A percentile compares a stretch with the other conserved stretches of the same genome.
Evolutionary conservation across 2,888 invertebrate genomes (phyloP).

Genomic region (Bombylius major): DNA sequence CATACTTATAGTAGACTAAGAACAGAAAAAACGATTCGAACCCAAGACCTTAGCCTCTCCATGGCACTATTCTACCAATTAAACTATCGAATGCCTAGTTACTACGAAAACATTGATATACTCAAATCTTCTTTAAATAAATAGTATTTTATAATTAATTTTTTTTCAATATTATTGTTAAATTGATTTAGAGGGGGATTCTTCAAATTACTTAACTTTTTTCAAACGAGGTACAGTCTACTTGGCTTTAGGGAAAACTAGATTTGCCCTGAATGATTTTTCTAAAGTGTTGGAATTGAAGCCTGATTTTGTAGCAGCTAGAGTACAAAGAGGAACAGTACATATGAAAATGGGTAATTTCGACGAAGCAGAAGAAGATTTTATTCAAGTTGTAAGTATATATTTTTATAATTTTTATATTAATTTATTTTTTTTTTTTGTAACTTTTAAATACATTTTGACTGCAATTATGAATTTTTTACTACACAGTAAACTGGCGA

Average conservation of each 20-base stretch:
- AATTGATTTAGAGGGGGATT: conserved; percentile 68
- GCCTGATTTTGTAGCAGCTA: conserved; percentile 85
- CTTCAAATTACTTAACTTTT: conserved; percentile 88
- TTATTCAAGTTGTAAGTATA: conserved; percentile 66
- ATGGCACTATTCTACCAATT: no score
- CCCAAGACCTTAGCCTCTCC: no score
- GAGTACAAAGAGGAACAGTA: conserved; percentile 72
- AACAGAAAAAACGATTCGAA: no score
- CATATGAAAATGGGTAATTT: conserved; percentile 82
- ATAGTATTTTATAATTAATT: not conserved
- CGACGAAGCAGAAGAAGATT: conserved; percentile 69
- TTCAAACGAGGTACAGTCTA: conserved; percentile 94
- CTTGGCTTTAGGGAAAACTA: conserved; percentile 89
- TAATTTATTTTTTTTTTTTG: no score
- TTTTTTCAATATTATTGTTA: not conserved
- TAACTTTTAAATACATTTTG: no score
- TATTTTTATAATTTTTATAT: not conserved
- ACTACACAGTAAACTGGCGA: no score
- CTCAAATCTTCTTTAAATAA: no score
- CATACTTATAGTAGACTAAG: no score
- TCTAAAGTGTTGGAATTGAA: conserved; percentile 85
- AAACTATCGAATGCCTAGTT: no score
- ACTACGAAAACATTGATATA: no score
- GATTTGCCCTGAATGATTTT: conserved; percentile 88
- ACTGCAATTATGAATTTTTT: no score